These are phyloP conservation scores for Rhyacophila evoluta DNA, from an alignment of 2,888 invertebrate genomes.

Conservation along the genomic window DNA sequence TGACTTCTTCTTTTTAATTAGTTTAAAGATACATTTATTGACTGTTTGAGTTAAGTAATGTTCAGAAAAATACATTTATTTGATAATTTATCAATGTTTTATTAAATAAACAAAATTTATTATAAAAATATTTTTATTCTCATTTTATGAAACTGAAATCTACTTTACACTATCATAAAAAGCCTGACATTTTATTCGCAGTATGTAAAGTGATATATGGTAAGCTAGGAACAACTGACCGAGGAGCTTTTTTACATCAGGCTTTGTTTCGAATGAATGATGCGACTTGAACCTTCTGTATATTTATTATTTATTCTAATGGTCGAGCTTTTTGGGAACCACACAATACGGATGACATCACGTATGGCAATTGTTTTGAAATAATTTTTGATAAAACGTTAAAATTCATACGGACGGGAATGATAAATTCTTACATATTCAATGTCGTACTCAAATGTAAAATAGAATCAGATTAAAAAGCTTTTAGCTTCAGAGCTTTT, in stretches of 20 bases:
- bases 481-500: too few species aligned
- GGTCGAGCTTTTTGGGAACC: constrained; percentile 19
- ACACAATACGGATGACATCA: not conserved
- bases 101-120: too few species aligned
- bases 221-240: constrained; percentile 3
- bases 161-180: constrained; percentile 11
- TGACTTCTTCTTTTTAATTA: too few species aligned
- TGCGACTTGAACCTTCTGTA: constrained; percentile 15
- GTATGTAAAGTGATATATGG: constrained; percentile 29
- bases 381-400: not conserved
- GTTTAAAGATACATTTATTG: too few species aligned
- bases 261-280: constrained; percentile 36
- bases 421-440: not conserved
- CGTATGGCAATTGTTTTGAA: not conserved
- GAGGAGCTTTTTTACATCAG: not conserved
- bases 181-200: not conserved
- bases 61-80: too few species aligned
- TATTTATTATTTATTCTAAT: constrained; percentile 38
- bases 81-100: too few species aligned
- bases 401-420: not conserved
- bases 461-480: not conserved
- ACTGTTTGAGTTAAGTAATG: too few species aligned
- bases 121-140: too few species aligned
- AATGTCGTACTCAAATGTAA: not conserved
- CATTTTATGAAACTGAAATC: too few species aligned